These are phyloP conservation scores for Australoheros scitulus DNA, from an alignment of 2,113 vertebrate genomes.

Conservation along the genomic window DNA sequence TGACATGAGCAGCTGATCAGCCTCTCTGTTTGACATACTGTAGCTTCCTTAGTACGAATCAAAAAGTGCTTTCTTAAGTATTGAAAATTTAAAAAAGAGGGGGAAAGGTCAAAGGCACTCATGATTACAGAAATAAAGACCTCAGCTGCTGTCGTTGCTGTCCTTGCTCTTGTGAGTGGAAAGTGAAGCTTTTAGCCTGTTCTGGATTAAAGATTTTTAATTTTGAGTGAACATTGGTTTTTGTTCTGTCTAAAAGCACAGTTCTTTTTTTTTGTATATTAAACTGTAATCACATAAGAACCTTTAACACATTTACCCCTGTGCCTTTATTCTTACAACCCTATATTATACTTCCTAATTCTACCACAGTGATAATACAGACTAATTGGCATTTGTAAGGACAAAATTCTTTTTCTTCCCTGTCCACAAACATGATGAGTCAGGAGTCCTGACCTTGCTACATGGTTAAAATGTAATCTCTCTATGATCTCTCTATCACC, in stretches of 20 bases:
- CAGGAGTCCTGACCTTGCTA: constrained; percentile 34
- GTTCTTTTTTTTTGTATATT: constrained; percentile 1
- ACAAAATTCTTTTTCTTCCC: constrained; percentile 49
- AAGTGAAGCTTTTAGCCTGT: neutral
- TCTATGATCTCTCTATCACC: neutral
- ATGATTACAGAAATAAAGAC: neutral
- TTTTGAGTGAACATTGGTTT: neutral
- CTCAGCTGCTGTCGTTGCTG: neutral
- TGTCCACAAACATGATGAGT: constrained; percentile 56
- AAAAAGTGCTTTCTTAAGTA: neutral
- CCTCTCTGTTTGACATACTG: neutral
- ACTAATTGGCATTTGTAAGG: neutral
- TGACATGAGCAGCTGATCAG: neutral
- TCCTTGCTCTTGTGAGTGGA: neutral
- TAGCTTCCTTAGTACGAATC: neutral
- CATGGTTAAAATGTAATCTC: constrained; percentile 76
- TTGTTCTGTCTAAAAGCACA: neutral
- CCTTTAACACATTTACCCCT: neutral
- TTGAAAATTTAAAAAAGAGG: neutral
- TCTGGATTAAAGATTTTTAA: neutral
- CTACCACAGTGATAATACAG: neutral
- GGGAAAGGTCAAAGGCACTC: neutral
- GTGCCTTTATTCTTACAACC: neutral
- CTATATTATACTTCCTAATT: neutral
- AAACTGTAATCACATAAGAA: neutral